phyloP scores from a whole-genome alignment of 2,888 invertebrate species.

The Cryptocephalus primarius region DNA sequence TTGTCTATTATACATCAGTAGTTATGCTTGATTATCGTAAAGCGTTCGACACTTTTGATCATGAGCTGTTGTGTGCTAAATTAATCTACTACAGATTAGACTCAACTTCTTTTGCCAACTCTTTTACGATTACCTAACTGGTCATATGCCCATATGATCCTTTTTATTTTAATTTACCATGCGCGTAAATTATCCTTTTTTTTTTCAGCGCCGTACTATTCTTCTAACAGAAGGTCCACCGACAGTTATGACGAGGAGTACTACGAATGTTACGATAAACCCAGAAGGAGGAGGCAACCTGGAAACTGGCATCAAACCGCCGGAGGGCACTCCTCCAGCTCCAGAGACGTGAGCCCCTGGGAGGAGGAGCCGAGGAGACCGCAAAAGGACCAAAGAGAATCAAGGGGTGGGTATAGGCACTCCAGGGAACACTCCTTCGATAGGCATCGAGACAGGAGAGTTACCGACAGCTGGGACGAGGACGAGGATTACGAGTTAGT shows the following conservation, averaged over 20 bases:
- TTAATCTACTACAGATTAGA: no score
- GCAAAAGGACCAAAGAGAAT: conserved; percentile 22
- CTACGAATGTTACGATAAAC: conserved; percentile 33
- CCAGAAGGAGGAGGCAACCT: conserved; percentile 23
- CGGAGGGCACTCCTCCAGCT: conserved; percentile 51
- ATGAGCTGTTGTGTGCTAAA: no score
- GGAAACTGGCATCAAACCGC: conserved; percentile 22
- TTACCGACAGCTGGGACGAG: conserved; percentile 44
- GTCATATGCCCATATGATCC: no score
- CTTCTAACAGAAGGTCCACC: conserved; percentile 32
- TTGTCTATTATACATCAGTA: no score
- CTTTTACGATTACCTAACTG: no score
- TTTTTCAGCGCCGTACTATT: conserved; percentile 24
- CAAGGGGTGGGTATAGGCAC: conserved; percentile 33
- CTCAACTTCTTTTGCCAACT: no score
- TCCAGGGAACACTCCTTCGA: conserved; percentile 32
- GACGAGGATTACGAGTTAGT: conserved; percentile 58
- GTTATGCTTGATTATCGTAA: no score
- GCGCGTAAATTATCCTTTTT: no score
- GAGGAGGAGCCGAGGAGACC: conserved; percentile 51
- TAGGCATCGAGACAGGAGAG: conserved; percentile 42
- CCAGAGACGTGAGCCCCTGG: conserved; percentile 71
- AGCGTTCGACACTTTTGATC: no score
- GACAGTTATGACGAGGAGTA: conserved; percentile 37
- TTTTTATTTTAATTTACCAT: no score